Percentiles rank a stretch among this genome's conserved stretches.
These are phyloP conservation scores for Poliocrania exsul DNA, from an alignment of 2,797 vertebrate genomes.

Conservation along the genomic window DNA sequence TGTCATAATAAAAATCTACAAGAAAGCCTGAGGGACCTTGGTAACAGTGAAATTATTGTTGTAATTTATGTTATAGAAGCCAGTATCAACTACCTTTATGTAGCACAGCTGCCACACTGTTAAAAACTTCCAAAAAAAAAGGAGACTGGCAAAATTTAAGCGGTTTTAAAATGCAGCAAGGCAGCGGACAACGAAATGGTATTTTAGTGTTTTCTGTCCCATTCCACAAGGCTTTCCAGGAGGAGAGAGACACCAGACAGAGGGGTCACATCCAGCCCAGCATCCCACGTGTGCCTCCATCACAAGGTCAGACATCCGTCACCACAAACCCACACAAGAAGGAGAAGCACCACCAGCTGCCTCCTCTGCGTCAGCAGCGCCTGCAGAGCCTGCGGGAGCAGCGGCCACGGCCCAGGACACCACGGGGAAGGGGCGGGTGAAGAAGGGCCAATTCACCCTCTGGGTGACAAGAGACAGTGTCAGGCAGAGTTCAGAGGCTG, in stretches of 20 bases:
- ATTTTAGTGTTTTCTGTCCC: neutral
- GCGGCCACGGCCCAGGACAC: fast-evolving
- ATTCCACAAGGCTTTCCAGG: neutral
- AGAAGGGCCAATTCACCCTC: neutral
- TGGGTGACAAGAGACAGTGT: neutral
- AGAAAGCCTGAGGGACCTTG: neutral
- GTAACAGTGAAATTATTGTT: neutral
- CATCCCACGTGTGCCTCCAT: neutral
- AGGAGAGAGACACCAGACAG: neutral
- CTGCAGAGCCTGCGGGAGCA: fast-evolving
- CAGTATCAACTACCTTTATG: neutral
- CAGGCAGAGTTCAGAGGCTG: neutral
- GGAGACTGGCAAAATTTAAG: neutral
- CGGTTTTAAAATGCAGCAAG: neutral
- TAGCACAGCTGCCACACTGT: neutral
- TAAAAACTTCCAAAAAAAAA: neutral
- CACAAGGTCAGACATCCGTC: neutral
- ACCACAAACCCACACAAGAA: neutral
- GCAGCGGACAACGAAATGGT: fast-evolving
- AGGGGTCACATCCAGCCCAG: neutral
- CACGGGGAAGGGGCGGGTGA: neutral
- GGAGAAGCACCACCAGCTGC: neutral
- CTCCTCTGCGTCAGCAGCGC: fast-evolving
- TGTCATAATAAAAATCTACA: neutral
- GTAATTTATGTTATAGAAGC: neutral